Conservation (phyloP, 2,113 vertebrate genomes). For the Tetrax tetrax region DNA sequence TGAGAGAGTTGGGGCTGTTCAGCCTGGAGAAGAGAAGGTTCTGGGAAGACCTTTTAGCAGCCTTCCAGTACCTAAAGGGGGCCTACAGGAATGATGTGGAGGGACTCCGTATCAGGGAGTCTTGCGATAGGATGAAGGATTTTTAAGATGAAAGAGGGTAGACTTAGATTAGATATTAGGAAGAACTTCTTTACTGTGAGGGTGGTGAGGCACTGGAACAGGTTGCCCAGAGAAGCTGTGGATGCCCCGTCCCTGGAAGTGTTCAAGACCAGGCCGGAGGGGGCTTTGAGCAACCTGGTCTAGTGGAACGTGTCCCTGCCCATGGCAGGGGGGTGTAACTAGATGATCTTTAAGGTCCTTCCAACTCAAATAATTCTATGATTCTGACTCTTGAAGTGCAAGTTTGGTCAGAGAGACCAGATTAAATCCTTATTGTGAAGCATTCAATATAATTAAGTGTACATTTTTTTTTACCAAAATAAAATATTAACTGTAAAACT, state of each 20-base stretch:
- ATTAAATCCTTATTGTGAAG: background rate
- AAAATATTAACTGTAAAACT: constrained; percentile 9
- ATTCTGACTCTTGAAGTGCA: background rate
- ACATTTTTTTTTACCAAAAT: background rate
- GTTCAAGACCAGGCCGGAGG: background rate
- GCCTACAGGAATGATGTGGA: no score
- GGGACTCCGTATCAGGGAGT: no score
- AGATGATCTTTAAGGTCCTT: background rate
- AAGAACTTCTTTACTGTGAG: no score
- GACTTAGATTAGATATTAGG: no score
- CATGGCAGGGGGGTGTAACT: background rate
- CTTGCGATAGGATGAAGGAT: no score
- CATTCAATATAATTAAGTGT: background rate
- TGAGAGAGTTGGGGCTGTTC: no score
- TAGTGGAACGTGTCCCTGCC: background rate
- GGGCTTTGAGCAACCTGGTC: background rate
- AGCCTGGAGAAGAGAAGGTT: no score
- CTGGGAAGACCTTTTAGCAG: no score
- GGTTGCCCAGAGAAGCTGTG: background rate
- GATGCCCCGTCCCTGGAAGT: background rate
- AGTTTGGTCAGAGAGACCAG: background rate
- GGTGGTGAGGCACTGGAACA: no score
- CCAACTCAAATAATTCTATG: background rate
- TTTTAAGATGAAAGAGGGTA: no score
- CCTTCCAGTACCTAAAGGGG: no score